Evolutionary conservation across 2,888 invertebrate genomes (phyloP).

Genomic region (Terebella lapidaria): DNA sequence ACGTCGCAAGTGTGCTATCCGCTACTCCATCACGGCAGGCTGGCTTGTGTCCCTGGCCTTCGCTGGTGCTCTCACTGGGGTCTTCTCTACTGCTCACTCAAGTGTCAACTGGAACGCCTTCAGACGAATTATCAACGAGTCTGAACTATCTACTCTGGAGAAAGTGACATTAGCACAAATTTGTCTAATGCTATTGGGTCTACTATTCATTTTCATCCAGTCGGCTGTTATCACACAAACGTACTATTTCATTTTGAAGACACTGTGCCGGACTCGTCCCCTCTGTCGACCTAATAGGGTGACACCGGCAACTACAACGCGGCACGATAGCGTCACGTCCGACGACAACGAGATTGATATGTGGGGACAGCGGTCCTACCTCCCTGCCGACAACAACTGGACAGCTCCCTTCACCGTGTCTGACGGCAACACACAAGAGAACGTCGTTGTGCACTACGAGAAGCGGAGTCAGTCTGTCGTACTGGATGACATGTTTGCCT

Average conservation of each 20-base stretch:
- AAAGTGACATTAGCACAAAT: not conserved
- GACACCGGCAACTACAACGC: slow-evolving; percentile 29
- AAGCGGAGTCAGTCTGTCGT: slow-evolving; percentile 22
- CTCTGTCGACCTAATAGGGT: slow-evolving; percentile 29
- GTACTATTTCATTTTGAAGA: slow-evolving; percentile 35
- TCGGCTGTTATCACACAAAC: slow-evolving; percentile 29
- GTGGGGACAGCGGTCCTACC: not conserved
- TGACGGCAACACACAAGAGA: slow-evolving; percentile 14
- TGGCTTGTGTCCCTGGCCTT: slow-evolving; percentile 36
- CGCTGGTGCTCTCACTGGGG: slow-evolving; percentile 32
- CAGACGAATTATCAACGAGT: not conserved
- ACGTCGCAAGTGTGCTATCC: slow-evolving; percentile 34
- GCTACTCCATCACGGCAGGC: slow-evolving; percentile 32
- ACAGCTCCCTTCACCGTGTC: slow-evolving; percentile 19
- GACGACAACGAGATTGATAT: slow-evolving; percentile 21
- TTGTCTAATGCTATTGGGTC: slow-evolving; percentile 27
- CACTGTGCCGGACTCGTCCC: slow-evolving; percentile 8
- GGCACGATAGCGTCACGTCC: slow-evolving; percentile 30
- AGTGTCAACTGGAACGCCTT: slow-evolving; percentile 20
- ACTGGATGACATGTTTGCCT: slow-evolving; percentile 35
- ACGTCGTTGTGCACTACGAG: slow-evolving; percentile 38
- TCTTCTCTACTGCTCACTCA: slow-evolving; percentile 26
- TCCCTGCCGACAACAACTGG: not conserved
- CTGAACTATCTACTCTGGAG: not conserved
- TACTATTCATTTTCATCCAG: slow-evolving; percentile 28